Conservation (phyloP, 2,888 invertebrate species). For the Pristionchus japonicus region DNA sequence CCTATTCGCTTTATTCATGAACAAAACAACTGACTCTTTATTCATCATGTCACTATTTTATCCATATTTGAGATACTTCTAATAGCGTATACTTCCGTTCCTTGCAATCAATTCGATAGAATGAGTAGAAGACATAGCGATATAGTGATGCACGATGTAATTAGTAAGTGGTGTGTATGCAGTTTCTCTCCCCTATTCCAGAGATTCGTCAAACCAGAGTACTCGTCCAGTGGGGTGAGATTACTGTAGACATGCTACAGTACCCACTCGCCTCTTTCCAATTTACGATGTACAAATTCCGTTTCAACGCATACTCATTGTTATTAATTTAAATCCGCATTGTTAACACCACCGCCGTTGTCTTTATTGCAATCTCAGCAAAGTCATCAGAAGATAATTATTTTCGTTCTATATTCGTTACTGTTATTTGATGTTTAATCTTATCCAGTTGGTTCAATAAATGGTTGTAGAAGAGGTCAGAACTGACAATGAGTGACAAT, state of each 20-base stretch:
- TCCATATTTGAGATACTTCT: neutral
- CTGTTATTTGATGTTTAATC: neutral
- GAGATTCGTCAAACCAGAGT: neutral
- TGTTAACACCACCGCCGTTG: neutral
- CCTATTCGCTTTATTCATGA: neutral
- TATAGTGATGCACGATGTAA: neutral
- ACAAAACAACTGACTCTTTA: neutral
- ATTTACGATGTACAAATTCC: constrained; percentile 15
- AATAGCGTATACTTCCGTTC: neutral
- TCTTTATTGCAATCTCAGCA: neutral
- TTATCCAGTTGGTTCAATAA: neutral
- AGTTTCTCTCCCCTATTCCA: neutral
- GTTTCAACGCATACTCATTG: neutral
- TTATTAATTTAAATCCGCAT: neutral
- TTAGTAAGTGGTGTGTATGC: neutral
- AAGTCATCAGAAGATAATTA: neutral
- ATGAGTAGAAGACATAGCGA: neutral
- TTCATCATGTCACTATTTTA: neutral
- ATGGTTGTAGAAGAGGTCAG: neutral
- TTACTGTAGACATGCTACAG: neutral
- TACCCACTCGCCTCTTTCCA: neutral
- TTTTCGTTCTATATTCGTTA: too few species aligned
- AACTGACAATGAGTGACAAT: too few species aligned
- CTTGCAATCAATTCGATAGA: neutral
- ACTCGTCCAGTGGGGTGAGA: neutral